A percentile compares a stretch with the other conserved stretches of the same genome.
These are phyloP conservation scores for Labroides dimidiatus DNA, from an alignment of 2,797 vertebrate genomes.

Conservation along the genomic window DNA sequence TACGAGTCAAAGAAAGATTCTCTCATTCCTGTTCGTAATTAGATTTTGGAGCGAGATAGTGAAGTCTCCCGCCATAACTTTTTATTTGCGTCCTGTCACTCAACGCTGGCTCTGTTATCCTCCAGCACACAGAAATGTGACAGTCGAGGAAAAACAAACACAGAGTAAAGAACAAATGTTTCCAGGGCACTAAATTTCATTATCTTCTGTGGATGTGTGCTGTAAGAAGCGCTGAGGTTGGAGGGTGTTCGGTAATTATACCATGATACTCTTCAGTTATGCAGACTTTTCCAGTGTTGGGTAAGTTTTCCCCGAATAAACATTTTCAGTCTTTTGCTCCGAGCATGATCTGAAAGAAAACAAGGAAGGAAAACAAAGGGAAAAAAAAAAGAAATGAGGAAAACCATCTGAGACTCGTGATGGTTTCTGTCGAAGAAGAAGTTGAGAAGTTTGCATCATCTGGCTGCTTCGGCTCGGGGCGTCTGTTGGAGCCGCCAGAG, in stretches of 20 bases:
- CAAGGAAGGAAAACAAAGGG: constrained; percentile 2
- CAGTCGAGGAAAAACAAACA: constrained; percentile 1
- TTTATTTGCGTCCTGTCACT: neutral
- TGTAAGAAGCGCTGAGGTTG: constrained; percentile 19
- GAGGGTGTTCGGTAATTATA: constrained; percentile 42
- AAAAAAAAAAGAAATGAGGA: constrained; percentile 2
- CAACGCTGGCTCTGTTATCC: neutral
- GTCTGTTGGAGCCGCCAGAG: constrained; percentile 37
- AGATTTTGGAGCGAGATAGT: constrained; percentile 16
- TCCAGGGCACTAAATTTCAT: constrained; percentile 39
- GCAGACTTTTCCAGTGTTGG: constrained; percentile 26
- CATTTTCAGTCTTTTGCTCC: constrained; percentile 46
- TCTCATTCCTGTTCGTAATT: constrained; percentile 4
- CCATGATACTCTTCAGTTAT: constrained; percentile 7
- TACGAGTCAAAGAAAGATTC: neutral
- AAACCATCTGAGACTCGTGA: constrained; percentile 36
- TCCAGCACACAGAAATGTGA: constrained; percentile 6
- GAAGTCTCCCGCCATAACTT: neutral
- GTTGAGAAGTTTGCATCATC: constrained; percentile 27
- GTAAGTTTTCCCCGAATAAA: constrained; percentile 27
- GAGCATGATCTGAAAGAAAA: constrained; percentile 20
- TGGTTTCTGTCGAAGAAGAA: constrained; percentile 8
- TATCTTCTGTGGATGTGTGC: constrained; percentile 37
- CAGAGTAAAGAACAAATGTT: constrained; percentile 27
- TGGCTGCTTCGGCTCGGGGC: constrained; percentile 31